Evolutionary conservation across 2,113 vertebrate genomes (phyloP).

Genomic region (Carollia perspicillata): DNA sequence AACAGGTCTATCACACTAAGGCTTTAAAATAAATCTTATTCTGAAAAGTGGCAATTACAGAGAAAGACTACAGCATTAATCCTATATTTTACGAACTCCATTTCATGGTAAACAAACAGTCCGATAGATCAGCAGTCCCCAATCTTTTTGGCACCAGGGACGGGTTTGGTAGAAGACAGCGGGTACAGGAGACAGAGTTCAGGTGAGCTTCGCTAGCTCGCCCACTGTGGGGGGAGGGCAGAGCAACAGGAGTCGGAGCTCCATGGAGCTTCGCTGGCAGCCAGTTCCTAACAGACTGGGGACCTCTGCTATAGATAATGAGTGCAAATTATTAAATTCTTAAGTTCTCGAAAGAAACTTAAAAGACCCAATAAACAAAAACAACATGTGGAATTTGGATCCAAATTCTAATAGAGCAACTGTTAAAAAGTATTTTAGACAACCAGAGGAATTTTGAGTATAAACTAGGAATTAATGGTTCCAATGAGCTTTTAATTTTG

Average conservation of each 20-base stretch:
- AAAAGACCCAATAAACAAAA: constrained; percentile 36
- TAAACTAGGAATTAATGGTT: constrained; percentile 41
- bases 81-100: not conserved
- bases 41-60: constrained; percentile 22
- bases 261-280: rapidly evolving
- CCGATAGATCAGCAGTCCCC: not conserved
- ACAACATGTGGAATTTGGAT: not conserved
- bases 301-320: not conserved
- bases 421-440: not conserved
- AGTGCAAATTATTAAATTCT: not conserved
- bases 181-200: no score
- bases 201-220: no score
- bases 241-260: no score
- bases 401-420: constrained; percentile 14
- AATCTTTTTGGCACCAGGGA: no score
- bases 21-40: constrained; percentile 22
- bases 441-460: not conserved
- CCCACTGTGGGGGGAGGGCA: no score
- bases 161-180: no score
- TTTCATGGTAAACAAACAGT: not conserved
- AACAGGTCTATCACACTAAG: constrained; percentile 4
- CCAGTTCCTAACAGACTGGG: no score
- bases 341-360: not conserved
- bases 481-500: constrained; percentile 2
- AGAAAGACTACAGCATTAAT: not conserved